Base-by-base conservation (phyloP, 2,797 vertebrate species). In the Chlorospingus semifuscus region DNA sequence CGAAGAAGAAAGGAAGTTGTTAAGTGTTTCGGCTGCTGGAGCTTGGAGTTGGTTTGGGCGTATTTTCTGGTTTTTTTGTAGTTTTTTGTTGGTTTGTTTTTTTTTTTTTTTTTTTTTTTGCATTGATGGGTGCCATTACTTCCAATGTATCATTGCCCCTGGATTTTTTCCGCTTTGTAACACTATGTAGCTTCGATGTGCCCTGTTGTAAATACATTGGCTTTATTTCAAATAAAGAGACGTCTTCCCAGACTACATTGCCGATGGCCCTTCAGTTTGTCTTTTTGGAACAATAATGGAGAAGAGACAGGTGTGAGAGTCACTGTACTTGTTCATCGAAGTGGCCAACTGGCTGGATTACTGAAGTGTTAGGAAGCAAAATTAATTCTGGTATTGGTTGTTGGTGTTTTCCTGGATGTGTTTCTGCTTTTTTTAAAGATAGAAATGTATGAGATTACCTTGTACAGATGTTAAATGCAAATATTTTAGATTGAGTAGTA, bases 241-340 rank as follows among this genome's bases (percentile, higher is more conserved):
- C 9, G 1, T 41, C 41, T 30, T 74, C 11, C 6, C 29, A 22
- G 60, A 17, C 18, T 24, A 4, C 37, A 44, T 27, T 7, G 8
- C 12, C 30, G 41, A 8, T 57, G 26, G 8, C 12, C 30, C 9
- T 52, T 64, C 47, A 8, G 63, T 90, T 80, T 59, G 29, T 37
- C 15, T 41, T n/a, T 70, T 36, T 36, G 42, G 39, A 65, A 4
- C 63, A 42, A 1, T 9, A 66, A 14, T 8, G 30, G 50, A 23
- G 29, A 41, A 46, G 30, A 65, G 27, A 36, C 27, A 36, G 36
- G 12, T 72, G 39, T 65, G 22, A 10, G 42, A n/a, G 44, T 66
- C 27, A 2, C 46, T 26, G 0, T 9, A 29, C 13, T 30, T 27
- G 29, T 68, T 76, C 15, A 5, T 37, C 1, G 3, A 26, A 57